These are phyloP conservation scores for Gisinianus flammeolus DNA, from an alignment of 2,888 invertebrate genomes.

Conservation along the genomic window DNA sequence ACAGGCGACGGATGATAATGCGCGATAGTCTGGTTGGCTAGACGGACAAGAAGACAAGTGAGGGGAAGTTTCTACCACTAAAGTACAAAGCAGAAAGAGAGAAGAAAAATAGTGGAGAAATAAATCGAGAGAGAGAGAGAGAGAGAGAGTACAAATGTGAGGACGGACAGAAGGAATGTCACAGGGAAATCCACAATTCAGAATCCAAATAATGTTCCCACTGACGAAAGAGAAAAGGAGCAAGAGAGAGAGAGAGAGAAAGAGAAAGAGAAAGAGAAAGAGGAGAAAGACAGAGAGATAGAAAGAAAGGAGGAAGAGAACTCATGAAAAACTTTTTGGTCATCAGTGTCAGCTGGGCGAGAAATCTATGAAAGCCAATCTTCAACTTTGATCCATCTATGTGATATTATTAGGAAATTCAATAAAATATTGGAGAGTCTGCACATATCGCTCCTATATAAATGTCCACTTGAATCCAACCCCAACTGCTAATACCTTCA, in stretches of 20 bases:
- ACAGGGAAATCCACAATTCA: background rate
- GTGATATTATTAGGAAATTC: slow-evolving; percentile 21
- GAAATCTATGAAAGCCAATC: slow-evolving; percentile 18
- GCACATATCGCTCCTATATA: slow-evolving; percentile 19
- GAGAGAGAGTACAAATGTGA: background rate
- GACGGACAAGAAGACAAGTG: slow-evolving; percentile 1
- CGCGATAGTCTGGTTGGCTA: background rate
- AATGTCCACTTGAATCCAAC: slow-evolving; percentile 1
- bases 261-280: slow-evolving; percentile 14
- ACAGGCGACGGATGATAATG: background rate
- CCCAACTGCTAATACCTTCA: background rate
- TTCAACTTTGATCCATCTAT: slow-evolving; percentile 41
- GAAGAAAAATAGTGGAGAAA: background rate
- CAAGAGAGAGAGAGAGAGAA: background rate
- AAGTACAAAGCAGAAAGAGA: no score
- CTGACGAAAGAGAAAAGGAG: background rate
- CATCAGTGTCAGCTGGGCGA: slow-evolving; percentile 46
- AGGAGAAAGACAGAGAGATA: slow-evolving; percentile 19
- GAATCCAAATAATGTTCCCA: slow-evolving; percentile 4
- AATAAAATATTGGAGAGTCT: slow-evolving; percentile 9
- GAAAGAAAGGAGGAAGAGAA: background rate
- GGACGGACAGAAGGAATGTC: slow-evolving; percentile 1
- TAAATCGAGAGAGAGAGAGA: background rate
- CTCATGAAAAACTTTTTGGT: slow-evolving; percentile 38
- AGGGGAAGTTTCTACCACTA: no score